Evolutionary conservation across 2,797 vertebrate genomes (phyloP).

Genomic region (Carduelis carduelis): DNA sequence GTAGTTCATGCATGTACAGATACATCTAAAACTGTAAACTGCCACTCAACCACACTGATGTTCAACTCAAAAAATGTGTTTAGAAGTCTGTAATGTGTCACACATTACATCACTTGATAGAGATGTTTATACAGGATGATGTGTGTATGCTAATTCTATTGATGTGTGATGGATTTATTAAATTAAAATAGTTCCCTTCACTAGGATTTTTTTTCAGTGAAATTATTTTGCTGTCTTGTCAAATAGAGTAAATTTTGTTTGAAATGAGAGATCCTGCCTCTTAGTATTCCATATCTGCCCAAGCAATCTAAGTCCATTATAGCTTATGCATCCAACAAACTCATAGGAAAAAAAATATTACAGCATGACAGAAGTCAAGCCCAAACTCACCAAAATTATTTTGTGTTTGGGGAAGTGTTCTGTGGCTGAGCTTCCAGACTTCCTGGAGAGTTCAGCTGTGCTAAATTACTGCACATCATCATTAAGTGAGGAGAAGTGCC

Average conservation of each 20-base stretch:
- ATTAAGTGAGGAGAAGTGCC: neutral
- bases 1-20: fast-evolving
- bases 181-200: neutral
- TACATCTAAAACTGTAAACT: neutral
- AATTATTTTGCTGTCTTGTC: slow-evolving; percentile 27
- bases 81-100: neutral
- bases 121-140: neutral
- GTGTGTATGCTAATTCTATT: neutral
- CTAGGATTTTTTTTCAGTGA: neutral
- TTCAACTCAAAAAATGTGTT: neutral
- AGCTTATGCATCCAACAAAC: neutral
- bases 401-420: neutral
- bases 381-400: neutral
- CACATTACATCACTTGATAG: neutral
- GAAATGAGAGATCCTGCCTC: neutral
- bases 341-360: neutral
- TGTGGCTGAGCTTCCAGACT: neutral
- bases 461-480: neutral
- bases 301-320: neutral
- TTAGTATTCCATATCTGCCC: neutral
- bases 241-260: neutral
- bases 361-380: neutral
- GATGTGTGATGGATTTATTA: neutral
- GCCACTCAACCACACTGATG: neutral
- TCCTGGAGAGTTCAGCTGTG: neutral